These are phyloP conservation scores for Cavia aperea DNA, from an alignment of 2,113 vertebrate species.

Conservation along the genomic window DNA sequence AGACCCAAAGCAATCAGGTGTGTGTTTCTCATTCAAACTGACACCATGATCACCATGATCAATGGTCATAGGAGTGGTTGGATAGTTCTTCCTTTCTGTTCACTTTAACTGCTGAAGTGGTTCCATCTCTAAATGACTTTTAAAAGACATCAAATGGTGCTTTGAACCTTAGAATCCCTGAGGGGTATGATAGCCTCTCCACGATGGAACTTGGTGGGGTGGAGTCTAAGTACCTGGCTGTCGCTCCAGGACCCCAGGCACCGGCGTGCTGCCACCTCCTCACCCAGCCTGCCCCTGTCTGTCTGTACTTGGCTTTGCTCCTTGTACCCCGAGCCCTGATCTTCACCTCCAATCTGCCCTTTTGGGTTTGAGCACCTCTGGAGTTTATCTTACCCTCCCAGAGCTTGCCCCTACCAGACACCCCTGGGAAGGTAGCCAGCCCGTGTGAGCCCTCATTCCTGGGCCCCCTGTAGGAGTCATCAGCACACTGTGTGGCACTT, in stretches of 20 bases:
- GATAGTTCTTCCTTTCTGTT: background rate
- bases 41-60: background rate
- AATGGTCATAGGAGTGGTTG: no score
- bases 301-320: background rate
- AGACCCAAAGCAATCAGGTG: background rate
- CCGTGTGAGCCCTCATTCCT: no score
- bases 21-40: background rate
- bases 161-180: background rate
- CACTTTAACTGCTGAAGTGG: background rate
- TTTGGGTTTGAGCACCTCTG: background rate
- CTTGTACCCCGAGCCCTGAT: background rate
- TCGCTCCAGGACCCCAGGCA: background rate
- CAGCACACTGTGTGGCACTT: fast-evolving
- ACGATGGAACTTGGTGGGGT: fast-evolving
- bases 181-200: background rate
- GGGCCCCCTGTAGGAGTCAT: background rate
- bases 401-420: background rate
- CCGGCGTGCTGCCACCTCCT: no score
- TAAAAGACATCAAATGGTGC: background rate
- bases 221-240: background rate
- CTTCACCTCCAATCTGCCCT: background rate
- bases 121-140: background rate
- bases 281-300: background rate
- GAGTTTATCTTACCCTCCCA: background rate
- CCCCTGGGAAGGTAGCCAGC: background rate